Conservation (phyloP, 2,113 vertebrate species). For the Dicerorhinus sumatrensis region DNA sequence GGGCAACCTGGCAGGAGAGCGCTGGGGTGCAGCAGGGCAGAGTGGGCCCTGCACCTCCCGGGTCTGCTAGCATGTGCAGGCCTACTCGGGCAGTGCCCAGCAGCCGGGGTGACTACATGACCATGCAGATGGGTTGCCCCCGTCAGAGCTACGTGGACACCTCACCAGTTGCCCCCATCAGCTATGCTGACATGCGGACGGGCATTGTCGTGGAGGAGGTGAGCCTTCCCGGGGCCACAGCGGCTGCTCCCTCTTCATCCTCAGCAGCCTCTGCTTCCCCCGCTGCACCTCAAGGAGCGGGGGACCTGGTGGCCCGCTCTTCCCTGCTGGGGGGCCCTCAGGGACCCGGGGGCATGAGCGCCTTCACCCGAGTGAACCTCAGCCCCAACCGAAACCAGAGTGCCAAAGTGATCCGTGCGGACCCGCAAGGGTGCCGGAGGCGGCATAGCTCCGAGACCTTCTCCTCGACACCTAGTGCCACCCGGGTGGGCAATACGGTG, state of each 20-base stretch:
- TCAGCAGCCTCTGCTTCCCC: slow-evolving; percentile 49
- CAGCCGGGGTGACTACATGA: slow-evolving; percentile 88
- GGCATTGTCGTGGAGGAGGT: slow-evolving; percentile 72
- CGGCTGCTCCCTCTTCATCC: slow-evolving; percentile 31
- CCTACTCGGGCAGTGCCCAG: slow-evolving; percentile 73
- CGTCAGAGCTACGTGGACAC: slow-evolving; percentile 82
- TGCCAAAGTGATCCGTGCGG: slow-evolving; percentile 92
- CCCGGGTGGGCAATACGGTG: slow-evolving; percentile 58
- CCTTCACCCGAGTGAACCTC: slow-evolving; percentile 90
- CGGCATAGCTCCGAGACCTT: slow-evolving; percentile 93
- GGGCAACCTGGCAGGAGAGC: slow-evolving; percentile 79
- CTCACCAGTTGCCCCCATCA: slow-evolving; percentile 77
- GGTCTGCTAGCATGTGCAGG: slow-evolving; percentile 48
- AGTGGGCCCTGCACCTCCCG: slow-evolving; percentile 72
- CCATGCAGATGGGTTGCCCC: slow-evolving; percentile 86
- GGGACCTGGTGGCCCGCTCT: slow-evolving; percentile 71
- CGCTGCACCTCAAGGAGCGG: slow-evolving; percentile 63
- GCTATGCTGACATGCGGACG: slow-evolving; percentile 85
- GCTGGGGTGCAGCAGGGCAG: slow-evolving; percentile 61
- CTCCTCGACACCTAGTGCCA: slow-evolving; percentile 86
- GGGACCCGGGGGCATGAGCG: slow-evolving; percentile 84
- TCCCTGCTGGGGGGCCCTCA: slow-evolving; percentile 83
- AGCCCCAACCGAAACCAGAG: slow-evolving; percentile 89
- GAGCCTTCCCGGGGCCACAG: slow-evolving; percentile 60
- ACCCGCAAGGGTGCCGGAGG: slow-evolving; percentile 90